Percentiles rank a stretch among this genome's conserved stretches.
Evolutionary conservation across 2,888 invertebrate genomes (phyloP).

Genomic region (Beris chalybata): DNA sequence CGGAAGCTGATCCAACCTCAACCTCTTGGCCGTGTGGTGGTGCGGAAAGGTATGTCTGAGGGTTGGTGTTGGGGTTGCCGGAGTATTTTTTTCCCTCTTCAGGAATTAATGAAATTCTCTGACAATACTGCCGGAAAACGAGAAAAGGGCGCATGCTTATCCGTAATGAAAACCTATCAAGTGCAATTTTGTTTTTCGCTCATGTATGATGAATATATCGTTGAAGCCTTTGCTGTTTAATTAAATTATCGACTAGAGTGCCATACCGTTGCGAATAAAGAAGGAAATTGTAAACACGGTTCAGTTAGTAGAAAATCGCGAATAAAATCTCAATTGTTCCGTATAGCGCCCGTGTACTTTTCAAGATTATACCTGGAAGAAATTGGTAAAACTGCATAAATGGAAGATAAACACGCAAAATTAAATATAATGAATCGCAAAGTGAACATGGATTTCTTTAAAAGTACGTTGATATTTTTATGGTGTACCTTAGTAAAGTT

Average conservation of each 20-base stretch:
- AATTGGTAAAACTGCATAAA: not conserved
- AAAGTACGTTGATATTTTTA: slow-evolving; percentile 28
- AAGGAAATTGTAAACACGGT: slow-evolving; percentile 10
- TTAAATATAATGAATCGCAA: slow-evolving; percentile 30
- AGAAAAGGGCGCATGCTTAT: slow-evolving; percentile 19
- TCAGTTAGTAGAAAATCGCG: slow-evolving; percentile 23
- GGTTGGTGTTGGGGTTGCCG: not conserved
- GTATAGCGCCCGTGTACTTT: no score
- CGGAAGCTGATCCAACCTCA: slow-evolving; percentile 12
- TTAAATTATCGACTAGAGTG: slow-evolving; percentile 25
- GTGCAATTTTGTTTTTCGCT: slow-evolving; percentile 5
- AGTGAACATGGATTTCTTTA: slow-evolving; percentile 36
- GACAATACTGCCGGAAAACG: slow-evolving; percentile 15
- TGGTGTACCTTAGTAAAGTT: no score
- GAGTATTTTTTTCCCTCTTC: no score
- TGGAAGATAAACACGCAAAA: slow-evolving; percentile 17
- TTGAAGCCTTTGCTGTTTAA: slow-evolving; percentile 28
- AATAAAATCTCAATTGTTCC: slow-evolving; percentile 7
- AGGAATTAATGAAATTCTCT: not conserved
- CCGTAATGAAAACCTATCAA: slow-evolving; percentile 21
- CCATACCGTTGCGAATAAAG: slow-evolving; percentile 16
- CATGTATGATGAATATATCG: no score
- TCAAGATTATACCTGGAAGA: no score
- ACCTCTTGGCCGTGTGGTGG: not conserved
- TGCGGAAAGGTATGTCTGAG: not conserved